Evolutionary conservation across 1,140 invertebrate species (phyloP), one percentile per base, ranked within the genome.

Genomic region (Diachasmimorpha longicaudata): DNA sequence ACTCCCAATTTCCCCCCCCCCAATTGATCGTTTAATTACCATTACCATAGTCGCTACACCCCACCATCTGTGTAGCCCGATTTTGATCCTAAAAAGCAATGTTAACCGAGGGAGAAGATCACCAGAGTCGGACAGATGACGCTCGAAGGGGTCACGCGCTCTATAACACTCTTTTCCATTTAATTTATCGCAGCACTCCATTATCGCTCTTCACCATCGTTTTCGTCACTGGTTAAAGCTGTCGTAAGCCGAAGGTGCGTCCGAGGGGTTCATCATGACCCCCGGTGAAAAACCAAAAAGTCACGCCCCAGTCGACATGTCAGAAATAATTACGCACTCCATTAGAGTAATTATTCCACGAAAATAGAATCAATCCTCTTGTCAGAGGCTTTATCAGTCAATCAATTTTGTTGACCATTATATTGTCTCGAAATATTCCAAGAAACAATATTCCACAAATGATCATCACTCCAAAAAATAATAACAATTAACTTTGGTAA

Each of bases 11-110:
- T 67, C 25, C 2, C 79, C 83, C 79, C 83, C 79, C 77, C 79
- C 77, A 82, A 82, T 81, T 84, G 80, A 84, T 83, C 79, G 81
- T 77, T 78, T 84, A 82, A 84, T 82, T 82, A 80, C 76, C 71
- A 78, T 73, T 2, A 21, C 4, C 58, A 16, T 71, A 11, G 13
- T 63, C 5, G 23, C 23, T 42, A 42, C 23, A 63, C 19, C 58
- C 19, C 37, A 52, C 14, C 70, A 71, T 37, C 70, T 71, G 70
- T 23, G 23, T 25, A 25, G 58, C 58, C 58, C 23, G 58, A 63
- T 63, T 63, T 11, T 63, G n/a, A 63, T 63, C 58, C 58, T 63
- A 63, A 63, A 63, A 63, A 25, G 23, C 23, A 25, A 63, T 63
- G 58, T 25, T 63, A 63, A 31, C 19, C 8, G 58, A 31, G 58